Evolutionary conservation across 2,113 vertebrate species (phyloP).

Genomic region (Periophthalmus modestus): DNA sequence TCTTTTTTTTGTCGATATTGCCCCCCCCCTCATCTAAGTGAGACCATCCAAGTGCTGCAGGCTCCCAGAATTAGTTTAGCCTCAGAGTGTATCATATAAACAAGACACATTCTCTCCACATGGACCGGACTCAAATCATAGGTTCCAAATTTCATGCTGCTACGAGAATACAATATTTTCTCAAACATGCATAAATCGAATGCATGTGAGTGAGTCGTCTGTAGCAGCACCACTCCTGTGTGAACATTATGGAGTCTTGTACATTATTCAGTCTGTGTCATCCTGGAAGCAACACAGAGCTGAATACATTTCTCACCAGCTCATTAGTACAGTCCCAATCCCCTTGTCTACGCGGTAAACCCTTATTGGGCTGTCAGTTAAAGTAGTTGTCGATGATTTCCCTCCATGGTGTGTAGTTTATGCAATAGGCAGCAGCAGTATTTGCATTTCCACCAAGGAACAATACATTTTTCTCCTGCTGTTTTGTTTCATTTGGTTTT

Average conservation of each 20-base stretch:
- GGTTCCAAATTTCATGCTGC: background rate
- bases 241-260: background rate
- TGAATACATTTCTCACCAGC: conserved; percentile 16
- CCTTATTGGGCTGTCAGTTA: conserved; percentile 18
- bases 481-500: conserved; percentile 9
- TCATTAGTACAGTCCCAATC: conserved; percentile 23
- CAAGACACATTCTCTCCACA: background rate
- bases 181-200: background rate
- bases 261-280: background rate
- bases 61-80: background rate
- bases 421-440: conserved; percentile 14
- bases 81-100: background rate
- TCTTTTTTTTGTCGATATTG: no score
- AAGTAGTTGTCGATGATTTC: background rate
- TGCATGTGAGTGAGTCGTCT: background rate
- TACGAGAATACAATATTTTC: background rate
- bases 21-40: background rate
- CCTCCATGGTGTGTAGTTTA: conserved; percentile 18
- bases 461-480: background rate
- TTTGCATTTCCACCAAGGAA: background rate
- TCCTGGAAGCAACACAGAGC: background rate
- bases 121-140: conserved; percentile 2
- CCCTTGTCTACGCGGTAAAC: conserved; percentile 22
- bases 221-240: background rate
- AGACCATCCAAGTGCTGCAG: background rate